phyloP scores from a whole-genome alignment of 2,888 invertebrate species.

The Trichogramma evanescens region DNA sequence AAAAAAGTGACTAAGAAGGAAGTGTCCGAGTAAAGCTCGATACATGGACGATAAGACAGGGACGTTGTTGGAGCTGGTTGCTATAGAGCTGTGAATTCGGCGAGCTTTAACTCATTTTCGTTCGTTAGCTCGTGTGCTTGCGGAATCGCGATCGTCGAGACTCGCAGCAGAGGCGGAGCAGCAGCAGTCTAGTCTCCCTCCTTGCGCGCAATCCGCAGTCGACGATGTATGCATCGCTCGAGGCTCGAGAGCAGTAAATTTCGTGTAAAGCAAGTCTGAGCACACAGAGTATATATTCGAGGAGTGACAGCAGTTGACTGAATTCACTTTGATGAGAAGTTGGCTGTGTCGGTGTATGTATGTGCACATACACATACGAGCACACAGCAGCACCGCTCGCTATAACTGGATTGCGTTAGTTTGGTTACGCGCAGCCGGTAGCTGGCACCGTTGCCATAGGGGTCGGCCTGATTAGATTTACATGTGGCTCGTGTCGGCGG shows the following conservation, averaged over 20 bases:
- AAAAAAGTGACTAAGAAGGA: no score
- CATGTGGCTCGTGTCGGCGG: conserved; percentile 38
- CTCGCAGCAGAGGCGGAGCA: conserved; percentile 1
- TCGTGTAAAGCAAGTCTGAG: neutral
- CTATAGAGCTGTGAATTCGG: neutral
- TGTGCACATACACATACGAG: conserved; percentile 5
- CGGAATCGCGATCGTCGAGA: neutral
- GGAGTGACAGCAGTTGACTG: conserved; percentile 26
- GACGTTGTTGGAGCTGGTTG: no score
- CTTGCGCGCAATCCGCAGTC: no score
- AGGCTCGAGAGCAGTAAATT: neutral
- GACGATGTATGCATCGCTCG: no score
- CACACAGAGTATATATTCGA: neutral
- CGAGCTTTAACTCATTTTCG: conserved; percentile 20
- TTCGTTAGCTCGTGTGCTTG: conserved; percentile 14
- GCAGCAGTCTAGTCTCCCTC: neutral
- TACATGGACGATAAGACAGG: no score
- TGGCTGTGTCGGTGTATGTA: conserved; percentile 23
- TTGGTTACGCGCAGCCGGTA: conserved; percentile 44
- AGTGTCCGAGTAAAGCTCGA: no score
- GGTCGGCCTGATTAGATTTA: conserved; percentile 46
- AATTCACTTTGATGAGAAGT: conserved; percentile 42
- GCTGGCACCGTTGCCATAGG: conserved; percentile 20
- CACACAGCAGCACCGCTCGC: neutral
- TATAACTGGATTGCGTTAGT: conserved; percentile 48